Evolutionary conservation across 1,140 invertebrate species (phyloP).

Genomic region (Pseudomyrmex sp.): DNA sequence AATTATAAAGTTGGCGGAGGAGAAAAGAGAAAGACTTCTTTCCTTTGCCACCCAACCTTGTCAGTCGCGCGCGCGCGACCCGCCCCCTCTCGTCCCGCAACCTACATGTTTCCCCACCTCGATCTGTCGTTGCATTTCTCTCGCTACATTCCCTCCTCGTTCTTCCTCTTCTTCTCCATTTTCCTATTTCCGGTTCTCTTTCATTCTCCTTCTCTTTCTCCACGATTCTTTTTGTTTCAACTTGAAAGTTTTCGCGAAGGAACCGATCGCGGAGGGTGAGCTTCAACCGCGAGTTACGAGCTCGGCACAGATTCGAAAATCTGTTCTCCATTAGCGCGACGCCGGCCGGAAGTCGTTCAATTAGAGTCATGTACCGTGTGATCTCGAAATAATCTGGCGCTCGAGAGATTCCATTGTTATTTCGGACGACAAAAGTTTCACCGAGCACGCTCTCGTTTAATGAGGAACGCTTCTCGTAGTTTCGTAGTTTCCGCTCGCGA

Average conservation of each 20-base stretch:
- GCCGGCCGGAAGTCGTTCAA: slow-evolving; percentile 68
- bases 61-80: slow-evolving; percentile 50
- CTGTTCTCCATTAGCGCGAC: slow-evolving; percentile 66
- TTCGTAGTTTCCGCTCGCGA: slow-evolving; percentile 44
- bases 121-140: slow-evolving; percentile 64
- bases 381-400: slow-evolving; percentile 65
- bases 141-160: slow-evolving; percentile 54
- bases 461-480: slow-evolving; percentile 53
- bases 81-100: slow-evolving; percentile 28
- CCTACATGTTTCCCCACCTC: slow-evolving; percentile 64
- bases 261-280: slow-evolving; percentile 56
- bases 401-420: slow-evolving; percentile 61
- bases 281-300: slow-evolving; percentile 60
- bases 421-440: slow-evolving; percentile 51
- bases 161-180: slow-evolving; percentile 51
- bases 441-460: slow-evolving; percentile 49
- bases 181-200: slow-evolving; percentile 54
- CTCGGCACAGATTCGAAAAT: slow-evolving; percentile 47
- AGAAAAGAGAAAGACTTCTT: slow-evolving; percentile 69
- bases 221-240: slow-evolving; percentile 33
- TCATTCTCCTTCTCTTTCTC: slow-evolving; percentile 11
- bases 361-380: slow-evolving; percentile 68
- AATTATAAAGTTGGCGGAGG: slow-evolving; percentile 83
- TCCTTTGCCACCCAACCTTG: slow-evolving; percentile 71
- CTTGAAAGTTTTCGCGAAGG: slow-evolving; percentile 52